Evolutionary conservation across 2,888 invertebrate species (phyloP).

Genomic region (Drosophila robusta): DNA sequence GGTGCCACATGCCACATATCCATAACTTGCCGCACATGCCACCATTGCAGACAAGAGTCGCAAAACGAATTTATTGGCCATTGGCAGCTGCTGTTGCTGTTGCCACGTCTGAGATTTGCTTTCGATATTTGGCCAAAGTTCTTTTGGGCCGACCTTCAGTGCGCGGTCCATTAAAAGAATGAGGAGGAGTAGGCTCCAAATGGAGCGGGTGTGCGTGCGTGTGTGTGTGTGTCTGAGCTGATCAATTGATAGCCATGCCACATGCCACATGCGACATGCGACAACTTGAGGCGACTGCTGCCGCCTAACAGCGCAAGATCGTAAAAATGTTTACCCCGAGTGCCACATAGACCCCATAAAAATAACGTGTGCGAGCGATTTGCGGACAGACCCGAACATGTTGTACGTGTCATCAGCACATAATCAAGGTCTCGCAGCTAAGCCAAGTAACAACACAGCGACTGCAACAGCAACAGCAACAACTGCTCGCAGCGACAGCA

Average conservation of each 20-base stretch:
- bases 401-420: constrained; percentile 68
- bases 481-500: not conserved
- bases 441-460: constrained; percentile 20
- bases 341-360: constrained; percentile 6
- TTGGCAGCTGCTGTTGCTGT: constrained; percentile 38
- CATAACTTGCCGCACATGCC: constrained; percentile 53
- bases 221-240: constrained; percentile 1
- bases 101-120: constrained; percentile 10
- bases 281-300: constrained; percentile 19
- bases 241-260: constrained; percentile 43
- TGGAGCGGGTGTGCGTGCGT: not conserved
- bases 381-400: constrained; percentile 39
- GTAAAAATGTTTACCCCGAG: constrained; percentile 20
- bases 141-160: constrained; percentile 29
- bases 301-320: constrained; percentile 6
- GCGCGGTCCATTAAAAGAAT: constrained; percentile 15
- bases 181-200: not conserved
- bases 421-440: constrained; percentile 54
- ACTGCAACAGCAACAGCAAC: not conserved
- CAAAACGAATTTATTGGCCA: constrained; percentile 57
- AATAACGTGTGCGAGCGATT: constrained; percentile 23
- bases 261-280: constrained; percentile 25
- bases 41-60: constrained; percentile 23
- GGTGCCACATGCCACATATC: constrained; percentile 43
- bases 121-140: constrained; percentile 20